These are phyloP conservation scores for Bombus impatiens DNA, from an alignment of 1,140 invertebrate species.

Conservation along the genomic window DNA sequence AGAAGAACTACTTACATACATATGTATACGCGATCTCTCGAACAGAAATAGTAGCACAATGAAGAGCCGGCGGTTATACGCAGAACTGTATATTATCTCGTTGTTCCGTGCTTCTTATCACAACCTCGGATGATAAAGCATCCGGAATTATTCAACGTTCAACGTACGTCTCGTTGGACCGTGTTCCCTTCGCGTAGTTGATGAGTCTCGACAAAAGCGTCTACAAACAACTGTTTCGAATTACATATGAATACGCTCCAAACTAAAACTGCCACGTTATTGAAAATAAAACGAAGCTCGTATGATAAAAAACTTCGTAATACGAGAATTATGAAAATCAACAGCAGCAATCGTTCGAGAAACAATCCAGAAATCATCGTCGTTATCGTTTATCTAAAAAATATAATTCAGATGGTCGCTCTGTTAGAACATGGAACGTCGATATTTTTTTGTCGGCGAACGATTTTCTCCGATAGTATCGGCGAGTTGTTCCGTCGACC, in stretches of 20 bases:
- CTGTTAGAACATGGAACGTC: no score
- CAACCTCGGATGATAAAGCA: slow-evolving; percentile 58
- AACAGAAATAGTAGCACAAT: slow-evolving; percentile 46
- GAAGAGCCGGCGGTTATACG: slow-evolving; percentile 30
- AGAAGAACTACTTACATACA: neutral
- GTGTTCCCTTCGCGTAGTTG: neutral
- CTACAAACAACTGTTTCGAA: neutral
- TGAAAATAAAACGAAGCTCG: neutral
- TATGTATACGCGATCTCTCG: slow-evolving; percentile 6
- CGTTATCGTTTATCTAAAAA: neutral
- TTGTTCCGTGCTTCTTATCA: slow-evolving; percentile 56
- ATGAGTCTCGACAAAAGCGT: neutral
- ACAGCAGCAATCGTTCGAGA: neutral
- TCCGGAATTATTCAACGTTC: slow-evolving; percentile 62
- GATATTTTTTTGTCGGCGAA: neutral
- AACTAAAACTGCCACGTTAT: neutral
- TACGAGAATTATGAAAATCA: neutral
- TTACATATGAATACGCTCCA: neutral
- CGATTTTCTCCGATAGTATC: slow-evolving; percentile 45
- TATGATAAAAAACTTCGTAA: neutral
- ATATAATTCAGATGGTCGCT: neutral
- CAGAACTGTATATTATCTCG: slow-evolving; percentile 52
- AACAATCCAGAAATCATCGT: neutral
- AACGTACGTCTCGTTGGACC: slow-evolving; percentile 27
- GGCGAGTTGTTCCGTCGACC: slow-evolving; percentile 53